These are phyloP conservation scores for Ctenopoma kingsleyae DNA, from an alignment of 2,797 vertebrate species.

Conservation along the genomic window DNA sequence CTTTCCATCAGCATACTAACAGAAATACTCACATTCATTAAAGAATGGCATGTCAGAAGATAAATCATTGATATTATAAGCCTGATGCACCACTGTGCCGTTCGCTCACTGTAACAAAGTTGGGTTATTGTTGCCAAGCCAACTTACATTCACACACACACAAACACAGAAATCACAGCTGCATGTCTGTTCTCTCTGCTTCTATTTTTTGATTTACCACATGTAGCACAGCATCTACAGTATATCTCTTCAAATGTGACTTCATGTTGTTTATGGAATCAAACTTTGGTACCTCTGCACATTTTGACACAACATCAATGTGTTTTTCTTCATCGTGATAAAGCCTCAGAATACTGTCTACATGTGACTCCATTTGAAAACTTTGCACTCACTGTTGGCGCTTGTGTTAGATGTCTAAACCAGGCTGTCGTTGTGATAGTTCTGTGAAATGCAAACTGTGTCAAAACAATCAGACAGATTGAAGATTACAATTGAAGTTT, in stretches of 20 bases:
- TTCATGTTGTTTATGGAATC: conserved; percentile 8
- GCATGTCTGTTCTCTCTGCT: conserved; percentile 1
- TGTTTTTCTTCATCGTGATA: conserved; percentile 3
- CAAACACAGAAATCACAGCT: not conserved
- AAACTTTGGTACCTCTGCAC: conserved; percentile 26
- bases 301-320: conserved; percentile 25
- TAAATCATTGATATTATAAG: not conserved
- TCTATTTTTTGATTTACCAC: not conserved
- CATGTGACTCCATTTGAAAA: conserved; percentile 18
- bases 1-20: not conserved
- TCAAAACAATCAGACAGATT: not conserved
- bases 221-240: not conserved
- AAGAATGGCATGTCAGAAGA: not conserved
- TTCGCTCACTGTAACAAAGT: not conserved
- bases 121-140: not conserved
- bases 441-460: not conserved
- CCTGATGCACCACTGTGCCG: too few species aligned
- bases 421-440: not conserved
- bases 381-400: not conserved
- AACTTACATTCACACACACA: not conserved
- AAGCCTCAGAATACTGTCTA: conserved; percentile 8
- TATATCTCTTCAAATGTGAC: conserved; percentile 8
- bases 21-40: too few species aligned
- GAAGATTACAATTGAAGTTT: not conserved
- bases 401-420: conserved; percentile 1